Base-by-base conservation (phyloP, 2,888 invertebrate species). In the Aproaerema taeniolella region DNA sequence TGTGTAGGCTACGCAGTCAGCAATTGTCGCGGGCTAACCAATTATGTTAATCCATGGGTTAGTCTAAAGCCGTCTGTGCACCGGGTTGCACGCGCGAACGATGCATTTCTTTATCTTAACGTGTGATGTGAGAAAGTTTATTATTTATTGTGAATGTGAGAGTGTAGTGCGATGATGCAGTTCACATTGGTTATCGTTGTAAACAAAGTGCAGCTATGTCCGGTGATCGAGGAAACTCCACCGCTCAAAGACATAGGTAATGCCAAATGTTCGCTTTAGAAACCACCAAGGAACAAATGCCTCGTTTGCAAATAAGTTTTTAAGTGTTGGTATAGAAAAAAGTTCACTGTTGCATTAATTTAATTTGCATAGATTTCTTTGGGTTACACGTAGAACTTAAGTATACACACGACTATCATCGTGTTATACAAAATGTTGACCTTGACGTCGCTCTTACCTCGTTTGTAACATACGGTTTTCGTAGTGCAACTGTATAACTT, bases 161-260 rank as follows among this genome's bases (percentile, higher is more conserved):
- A 50, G 65, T 72, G 63, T 50, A 55, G 65, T 70, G 61, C 53
- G 54, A 78, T 67, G 59, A 85, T 86, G 86, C 85, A 86, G 77
- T 86, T 78, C 69, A 85, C 85, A 49, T 64, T 86, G 61, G 85
- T 86, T 46, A 85, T 86, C 51, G 80, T 86, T 49, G 81, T 85
- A 58, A 85, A 81, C 70, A 82, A 69, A 70, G 80, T 86, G 53
- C 69, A 72, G 60, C 58, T 85, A 73, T 83, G 81, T 67, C 76
- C 82, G 56, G 71, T 78, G 46, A 52, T 62, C 44, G 82, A 79
- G 59, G 80, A 76, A 58, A n/a, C n/a, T n/a, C n/a, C n/a, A n/a
- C 65, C 75, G 32, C 47, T 68, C 46, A 85, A 83, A 65, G 55
- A 65, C 44, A 78, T 82, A 67, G 82, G 83, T 85, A 71, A 60